Evolutionary conservation across 2,888 invertebrate species (phyloP).

Genomic region (Perizoma affinitatum): DNA sequence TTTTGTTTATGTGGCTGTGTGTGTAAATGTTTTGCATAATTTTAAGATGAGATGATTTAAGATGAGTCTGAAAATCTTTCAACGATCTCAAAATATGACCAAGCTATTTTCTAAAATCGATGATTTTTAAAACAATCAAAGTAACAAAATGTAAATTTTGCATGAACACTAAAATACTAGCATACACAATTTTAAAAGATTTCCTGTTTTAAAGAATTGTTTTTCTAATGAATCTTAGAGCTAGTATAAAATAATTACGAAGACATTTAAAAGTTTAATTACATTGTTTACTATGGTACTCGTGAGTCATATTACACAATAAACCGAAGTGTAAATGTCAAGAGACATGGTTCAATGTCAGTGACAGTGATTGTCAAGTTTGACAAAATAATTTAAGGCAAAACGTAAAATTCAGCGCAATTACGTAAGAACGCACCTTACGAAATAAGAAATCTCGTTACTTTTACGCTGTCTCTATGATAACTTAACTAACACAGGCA

Average conservation of each 20-base stretch:
- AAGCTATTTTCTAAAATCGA: no score
- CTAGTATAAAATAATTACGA: slow-evolving; percentile 2
- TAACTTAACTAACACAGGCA: no score
- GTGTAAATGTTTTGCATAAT: slow-evolving; percentile 24
- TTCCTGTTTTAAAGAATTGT: not conserved
- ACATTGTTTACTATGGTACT: slow-evolving; percentile 23
- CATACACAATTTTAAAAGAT: no score
- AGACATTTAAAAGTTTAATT: slow-evolving; percentile 21
- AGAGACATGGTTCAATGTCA: slow-evolving; percentile 44
- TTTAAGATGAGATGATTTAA: slow-evolving; percentile 7
- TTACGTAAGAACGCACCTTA: no score
- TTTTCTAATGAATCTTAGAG: slow-evolving; percentile 3
- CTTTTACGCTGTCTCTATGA: no score
- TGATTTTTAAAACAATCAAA: no score
- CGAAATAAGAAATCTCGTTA: no score
- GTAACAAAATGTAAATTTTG: no score
- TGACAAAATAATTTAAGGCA: slow-evolving; percentile 27
- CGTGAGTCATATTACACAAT: slow-evolving; percentile 28
- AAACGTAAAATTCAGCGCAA: not conserved
- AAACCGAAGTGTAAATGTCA: slow-evolving; percentile 42
- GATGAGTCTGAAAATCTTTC: no score
- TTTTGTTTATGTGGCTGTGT: slow-evolving; percentile 33
- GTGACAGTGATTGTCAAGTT: slow-evolving; percentile 36
- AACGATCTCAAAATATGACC: no score
- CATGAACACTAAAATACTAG: no score